phyloP scores from a whole-genome alignment of 2,797 vertebrate species.

The Novumbra hubbsi region DNA sequence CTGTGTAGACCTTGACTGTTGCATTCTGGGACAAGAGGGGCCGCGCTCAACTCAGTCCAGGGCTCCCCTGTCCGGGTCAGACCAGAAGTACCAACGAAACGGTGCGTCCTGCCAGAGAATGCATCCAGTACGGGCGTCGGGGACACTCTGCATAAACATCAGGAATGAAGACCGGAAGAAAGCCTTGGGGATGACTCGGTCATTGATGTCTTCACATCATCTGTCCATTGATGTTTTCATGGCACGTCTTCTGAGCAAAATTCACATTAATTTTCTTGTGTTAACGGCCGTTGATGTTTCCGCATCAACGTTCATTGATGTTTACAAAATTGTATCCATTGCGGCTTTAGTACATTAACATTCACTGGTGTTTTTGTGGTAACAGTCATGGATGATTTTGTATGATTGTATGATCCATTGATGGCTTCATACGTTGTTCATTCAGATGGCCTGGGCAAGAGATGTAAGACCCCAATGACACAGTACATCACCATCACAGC shows the following conservation, averaged over 20 bases:
- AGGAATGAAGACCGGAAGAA: conserved; percentile 49
- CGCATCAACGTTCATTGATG: too few species aligned
- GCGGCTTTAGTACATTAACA: too few species aligned
- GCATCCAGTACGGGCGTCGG: neutral
- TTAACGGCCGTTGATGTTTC: too few species aligned
- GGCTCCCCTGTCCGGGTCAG: conserved; percentile 6
- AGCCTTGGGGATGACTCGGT: conserved; percentile 16
- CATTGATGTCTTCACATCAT: conserved; percentile 34
- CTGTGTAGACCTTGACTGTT: conserved; percentile 16
- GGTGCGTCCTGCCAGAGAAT: neutral
- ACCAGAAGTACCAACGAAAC: too few species aligned
- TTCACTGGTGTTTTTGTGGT: too few species aligned
- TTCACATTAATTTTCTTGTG: too few species aligned
- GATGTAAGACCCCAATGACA: neutral
- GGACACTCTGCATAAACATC: neutral
- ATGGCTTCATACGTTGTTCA: too few species aligned
- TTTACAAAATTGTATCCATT: too few species aligned
- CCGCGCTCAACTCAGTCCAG: neutral
- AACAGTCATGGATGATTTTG: too few species aligned
- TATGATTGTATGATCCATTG: too few species aligned
- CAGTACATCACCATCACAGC: neutral
- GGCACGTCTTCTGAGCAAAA: too few species aligned
- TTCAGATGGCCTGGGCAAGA: neutral
- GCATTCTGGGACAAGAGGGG: conserved; percentile 47
- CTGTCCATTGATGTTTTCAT: neutral